These are phyloP conservation scores for Lycocerus yunnanus DNA, from an alignment of 2,888 invertebrate species.

Conservation along the genomic window DNA sequence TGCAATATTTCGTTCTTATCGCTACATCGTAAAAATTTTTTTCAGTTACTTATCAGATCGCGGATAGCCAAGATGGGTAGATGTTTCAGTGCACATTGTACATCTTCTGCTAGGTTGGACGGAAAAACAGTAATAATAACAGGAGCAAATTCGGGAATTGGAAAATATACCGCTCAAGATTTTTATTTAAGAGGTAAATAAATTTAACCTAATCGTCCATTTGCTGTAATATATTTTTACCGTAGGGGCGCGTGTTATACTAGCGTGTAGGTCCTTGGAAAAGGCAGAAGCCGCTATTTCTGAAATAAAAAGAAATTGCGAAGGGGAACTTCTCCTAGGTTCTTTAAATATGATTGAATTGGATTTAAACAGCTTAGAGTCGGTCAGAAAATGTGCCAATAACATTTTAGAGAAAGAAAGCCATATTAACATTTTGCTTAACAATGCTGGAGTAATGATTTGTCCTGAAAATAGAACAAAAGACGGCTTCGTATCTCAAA, in stretches of 20 bases:
- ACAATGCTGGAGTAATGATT: conserved; percentile 72
- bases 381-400: conserved; percentile 56
- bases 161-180: background rate
- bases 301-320: conserved; percentile 54
- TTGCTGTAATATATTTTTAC: conserved; percentile 44
- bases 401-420: conserved; percentile 55
- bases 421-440: conserved; percentile 62
- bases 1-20: too few relatives aligned
- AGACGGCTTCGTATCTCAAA: conserved; percentile 68
- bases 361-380: conserved; percentile 51
- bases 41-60: too few relatives aligned
- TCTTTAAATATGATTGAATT: conserved; percentile 56
- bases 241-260: conserved; percentile 42
- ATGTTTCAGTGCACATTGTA: too few relatives aligned
- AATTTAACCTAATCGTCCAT: background rate
- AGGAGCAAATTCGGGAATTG: background rate
- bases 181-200: background rate
- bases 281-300: conserved; percentile 60
- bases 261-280: conserved; percentile 61
- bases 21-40: too few relatives aligned
- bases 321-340: conserved; percentile 45
- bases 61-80: too few relatives aligned
- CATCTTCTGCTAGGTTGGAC: too few relatives aligned
- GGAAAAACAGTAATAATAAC: background rate
- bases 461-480: conserved; percentile 63